Percentiles rank a stretch among this genome's conserved stretches.
These are phyloP conservation scores for Heliconius hermathena DNA, from an alignment of 1,140 invertebrate genomes.

Conservation along the genomic window DNA sequence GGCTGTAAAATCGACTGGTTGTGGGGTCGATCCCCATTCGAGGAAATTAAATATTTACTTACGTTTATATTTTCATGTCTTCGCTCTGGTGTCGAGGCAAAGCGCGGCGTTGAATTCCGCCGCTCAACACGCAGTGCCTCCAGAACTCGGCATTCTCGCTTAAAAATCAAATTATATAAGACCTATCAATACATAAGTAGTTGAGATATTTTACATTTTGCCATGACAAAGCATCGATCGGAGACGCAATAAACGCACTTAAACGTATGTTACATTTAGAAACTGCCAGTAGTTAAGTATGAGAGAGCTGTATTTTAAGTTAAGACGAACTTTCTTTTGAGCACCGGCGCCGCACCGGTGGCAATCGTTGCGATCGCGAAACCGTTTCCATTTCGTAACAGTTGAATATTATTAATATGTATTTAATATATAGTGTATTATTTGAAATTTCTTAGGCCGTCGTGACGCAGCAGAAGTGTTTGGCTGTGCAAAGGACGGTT, in stretches of 20 bases:
- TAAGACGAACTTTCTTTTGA: conserved; percentile 42
- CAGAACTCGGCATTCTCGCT: no score
- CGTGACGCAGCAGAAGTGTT: background rate
- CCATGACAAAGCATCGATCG: conserved; percentile 3
- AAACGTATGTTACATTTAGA: conserved; percentile 36
- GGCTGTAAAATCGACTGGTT: no score
- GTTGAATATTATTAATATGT: background rate
- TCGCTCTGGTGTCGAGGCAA: no score
- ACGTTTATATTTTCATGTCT: no score
- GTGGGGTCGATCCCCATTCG: no score
- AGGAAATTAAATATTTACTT: no score
- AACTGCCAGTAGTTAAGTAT: conserved; percentile 31
- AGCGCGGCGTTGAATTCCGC: no score
- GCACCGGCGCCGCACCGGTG: conserved; percentile 28
- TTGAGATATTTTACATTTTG: background rate
- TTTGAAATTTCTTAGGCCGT: background rate
- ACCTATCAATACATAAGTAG: background rate
- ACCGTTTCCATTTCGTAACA: conserved; percentile 40
- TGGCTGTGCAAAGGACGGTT: background rate
- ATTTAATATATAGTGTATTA: background rate
- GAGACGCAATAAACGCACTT: conserved; percentile 21
- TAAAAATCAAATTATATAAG: no score
- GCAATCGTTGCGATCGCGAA: conserved; percentile 40
- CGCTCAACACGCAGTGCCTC: no score
- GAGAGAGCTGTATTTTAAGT: conserved; percentile 44